A percentile compares a stretch with the other conserved stretches of the same genome.
Evolutionary conservation across 1,140 invertebrate genomes (phyloP).

Genomic region (Camponotus pennsylvanicus): DNA sequence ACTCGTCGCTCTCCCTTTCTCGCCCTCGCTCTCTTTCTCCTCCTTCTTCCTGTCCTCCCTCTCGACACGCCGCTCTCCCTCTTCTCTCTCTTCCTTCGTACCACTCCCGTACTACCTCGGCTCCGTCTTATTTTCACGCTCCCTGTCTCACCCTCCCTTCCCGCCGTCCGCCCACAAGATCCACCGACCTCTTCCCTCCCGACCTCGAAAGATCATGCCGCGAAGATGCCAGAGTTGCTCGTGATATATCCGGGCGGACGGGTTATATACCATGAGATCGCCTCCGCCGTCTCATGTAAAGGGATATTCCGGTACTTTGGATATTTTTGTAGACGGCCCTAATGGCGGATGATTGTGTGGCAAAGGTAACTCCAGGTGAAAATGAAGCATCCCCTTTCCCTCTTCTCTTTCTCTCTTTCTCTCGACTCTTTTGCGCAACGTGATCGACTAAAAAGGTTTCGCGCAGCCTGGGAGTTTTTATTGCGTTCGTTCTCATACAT

Average conservation of each 20-base stretch:
- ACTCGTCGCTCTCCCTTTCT: constrained; percentile 65
- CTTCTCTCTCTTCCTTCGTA: constrained; percentile 12
- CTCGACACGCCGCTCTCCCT: constrained; percentile 45
- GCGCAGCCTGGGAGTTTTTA: constrained; percentile 31
- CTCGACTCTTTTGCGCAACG: constrained; percentile 13
- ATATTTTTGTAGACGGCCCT: constrained; percentile 80
- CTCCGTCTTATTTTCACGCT: constrained; percentile 50
- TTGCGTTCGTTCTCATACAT: constrained; percentile 25
- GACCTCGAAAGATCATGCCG: constrained; percentile 76
- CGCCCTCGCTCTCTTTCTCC: background rate
- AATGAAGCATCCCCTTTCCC: constrained; percentile 72
- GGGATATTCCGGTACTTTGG: constrained; percentile 79
- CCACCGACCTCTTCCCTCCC: constrained; percentile 49
- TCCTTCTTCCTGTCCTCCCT: constrained; percentile 17
- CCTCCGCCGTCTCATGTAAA: constrained; percentile 73
- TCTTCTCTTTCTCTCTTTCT: background rate
- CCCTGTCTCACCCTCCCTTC: constrained; percentile 26
- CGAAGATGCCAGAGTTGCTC: constrained; percentile 76
- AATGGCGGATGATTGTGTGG: constrained; percentile 82
- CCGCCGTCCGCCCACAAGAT: constrained; percentile 51
- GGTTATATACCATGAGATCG: constrained; percentile 66
- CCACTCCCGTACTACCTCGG: constrained; percentile 7
- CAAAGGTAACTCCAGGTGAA: constrained; percentile 80
- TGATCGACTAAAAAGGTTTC: constrained; percentile 44
- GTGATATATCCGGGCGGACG: constrained; percentile 74